Conservation (phyloP, 2,888 invertebrate genomes). For the Germaria angustata region DNA sequence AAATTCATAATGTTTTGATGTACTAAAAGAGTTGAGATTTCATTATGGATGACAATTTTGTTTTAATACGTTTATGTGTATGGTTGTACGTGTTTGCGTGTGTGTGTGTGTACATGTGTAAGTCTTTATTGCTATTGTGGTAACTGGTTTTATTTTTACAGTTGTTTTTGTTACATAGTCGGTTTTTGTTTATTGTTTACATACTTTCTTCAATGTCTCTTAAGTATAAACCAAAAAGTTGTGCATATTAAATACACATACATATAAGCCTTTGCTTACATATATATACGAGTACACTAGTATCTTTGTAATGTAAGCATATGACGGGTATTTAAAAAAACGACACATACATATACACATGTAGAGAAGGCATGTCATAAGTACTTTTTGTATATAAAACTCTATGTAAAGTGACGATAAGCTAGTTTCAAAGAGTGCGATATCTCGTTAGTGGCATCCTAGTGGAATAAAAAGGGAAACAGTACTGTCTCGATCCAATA, state of each 20-base stretch:
- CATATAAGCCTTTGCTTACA: no score
- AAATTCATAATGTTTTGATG: slow-evolving; percentile 64
- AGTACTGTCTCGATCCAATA: no score
- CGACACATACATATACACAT: no score
- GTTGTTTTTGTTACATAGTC: slow-evolving; percentile 11
- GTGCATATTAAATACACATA: slow-evolving; percentile 14
- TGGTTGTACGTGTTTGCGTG: not conserved
- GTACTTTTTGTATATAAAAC: no score
- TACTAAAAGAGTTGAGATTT: slow-evolving; percentile 62
- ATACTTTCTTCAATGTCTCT: slow-evolving; percentile 20
- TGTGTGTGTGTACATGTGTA: not conserved
- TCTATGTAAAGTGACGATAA: no score
- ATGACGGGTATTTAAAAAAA: not conserved
- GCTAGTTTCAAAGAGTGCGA: no score
- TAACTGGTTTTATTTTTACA: slow-evolving; percentile 8
- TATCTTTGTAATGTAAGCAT: not conserved
- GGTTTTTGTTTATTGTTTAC: slow-evolving; percentile 11
- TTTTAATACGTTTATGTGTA: not conserved
- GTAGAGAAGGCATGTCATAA: no score
- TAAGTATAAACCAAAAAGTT: slow-evolving; percentile 34
- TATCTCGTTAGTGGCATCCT: no score
- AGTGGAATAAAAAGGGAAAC: no score
- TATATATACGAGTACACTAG: not conserved
- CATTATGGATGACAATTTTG: slow-evolving; percentile 51
- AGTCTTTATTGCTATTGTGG: not conserved